Evolutionary conservation across 2,797 vertebrate genomes (phyloP), one percentile per base, ranked within the genome.

Genomic region (Dendrocincla fuliginosa): DNA sequence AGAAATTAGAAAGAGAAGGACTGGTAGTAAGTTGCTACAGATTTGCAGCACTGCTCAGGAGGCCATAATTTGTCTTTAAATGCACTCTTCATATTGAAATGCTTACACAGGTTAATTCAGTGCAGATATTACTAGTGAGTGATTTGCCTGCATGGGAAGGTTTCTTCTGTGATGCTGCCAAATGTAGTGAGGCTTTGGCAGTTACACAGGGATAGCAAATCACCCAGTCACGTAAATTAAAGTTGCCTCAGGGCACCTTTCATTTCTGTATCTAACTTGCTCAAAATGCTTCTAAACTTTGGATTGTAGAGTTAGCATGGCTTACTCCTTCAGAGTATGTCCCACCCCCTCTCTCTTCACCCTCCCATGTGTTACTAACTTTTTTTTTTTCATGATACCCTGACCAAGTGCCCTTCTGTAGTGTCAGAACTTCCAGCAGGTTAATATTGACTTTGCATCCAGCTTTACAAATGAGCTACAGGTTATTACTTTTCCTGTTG

Each of bases 221-320:
- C 89, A 78, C 75, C 81, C 83, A 93, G 85, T 87, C 87, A 90
- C 5, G 0, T 79, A 93, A 90, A 77, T 63, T 52, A 76, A 92
- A 92, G 64, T 60, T 88, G 70, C 90, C 84, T 92, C 44, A 60
- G 76, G 85, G 73, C 27, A 73, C n/a, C 86, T 97, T 96, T 74
- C 83, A 87, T 77, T 92, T 94, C 75, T 90, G 53, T 91, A 71
- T 76, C 84, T 90, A 83, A 94, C 79, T 89, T 84, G 32, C 59
- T 95, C 56, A 95, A 93, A 96, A 95, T 85, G 71, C 71, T 85
- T 96, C 80, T 76, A 87, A 90, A 87, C 63, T 78, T 93, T 82
- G 32, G 44, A 32, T 80, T 88, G 60, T 68, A 84, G 49, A 56
- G 33, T 87, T 14, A 14, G 8, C 15, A 10, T 41, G 49, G 27